A percentile compares a stretch with the other conserved stretches of the same genome.
Evolutionary conservation across 2,797 vertebrate genomes (phyloP).

Genomic region (Channallabes apus): DNA sequence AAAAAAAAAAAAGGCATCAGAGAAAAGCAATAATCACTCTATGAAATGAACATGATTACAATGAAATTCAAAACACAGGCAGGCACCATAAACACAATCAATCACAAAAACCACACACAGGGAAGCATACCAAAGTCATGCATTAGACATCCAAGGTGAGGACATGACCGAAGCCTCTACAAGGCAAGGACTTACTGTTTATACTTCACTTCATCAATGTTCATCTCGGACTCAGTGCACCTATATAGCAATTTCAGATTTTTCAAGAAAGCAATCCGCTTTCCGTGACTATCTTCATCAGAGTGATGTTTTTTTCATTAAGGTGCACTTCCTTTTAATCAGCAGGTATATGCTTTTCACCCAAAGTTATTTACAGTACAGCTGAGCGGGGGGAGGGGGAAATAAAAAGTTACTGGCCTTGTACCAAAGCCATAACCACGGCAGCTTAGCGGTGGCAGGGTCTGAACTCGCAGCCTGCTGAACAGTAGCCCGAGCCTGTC

Average conservation of each 20-base stretch:
- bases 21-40: neutral
- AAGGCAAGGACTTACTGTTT: conserved; percentile 14
- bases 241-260: neutral
- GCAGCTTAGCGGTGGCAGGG: neutral
- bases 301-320: conserved; percentile 12
- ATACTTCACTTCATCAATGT: neutral
- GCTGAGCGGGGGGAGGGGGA: neutral
- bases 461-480: neutral
- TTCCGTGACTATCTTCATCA: neutral
- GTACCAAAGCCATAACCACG: neutral
- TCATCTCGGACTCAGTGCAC: neutral
- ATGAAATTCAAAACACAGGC: conserved; percentile 56
- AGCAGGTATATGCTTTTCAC: neutral
- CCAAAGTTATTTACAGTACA: neutral
- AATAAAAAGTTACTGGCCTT: neutral
- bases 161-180: conserved; percentile 67
- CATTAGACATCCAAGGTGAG: conserved; percentile 67
- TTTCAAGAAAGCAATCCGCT: neutral
- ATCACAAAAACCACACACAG: conserved; percentile 67
- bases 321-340: conserved; percentile 2
- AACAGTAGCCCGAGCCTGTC: neutral
- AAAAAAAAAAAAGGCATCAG: neutral
- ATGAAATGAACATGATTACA: conserved; percentile 49
- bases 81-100: conserved; percentile 65
- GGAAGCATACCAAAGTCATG: conserved; percentile 74